phyloP scores from a whole-genome alignment of 2,113 vertebrate genomes.

The Pongo abelii region DNA sequence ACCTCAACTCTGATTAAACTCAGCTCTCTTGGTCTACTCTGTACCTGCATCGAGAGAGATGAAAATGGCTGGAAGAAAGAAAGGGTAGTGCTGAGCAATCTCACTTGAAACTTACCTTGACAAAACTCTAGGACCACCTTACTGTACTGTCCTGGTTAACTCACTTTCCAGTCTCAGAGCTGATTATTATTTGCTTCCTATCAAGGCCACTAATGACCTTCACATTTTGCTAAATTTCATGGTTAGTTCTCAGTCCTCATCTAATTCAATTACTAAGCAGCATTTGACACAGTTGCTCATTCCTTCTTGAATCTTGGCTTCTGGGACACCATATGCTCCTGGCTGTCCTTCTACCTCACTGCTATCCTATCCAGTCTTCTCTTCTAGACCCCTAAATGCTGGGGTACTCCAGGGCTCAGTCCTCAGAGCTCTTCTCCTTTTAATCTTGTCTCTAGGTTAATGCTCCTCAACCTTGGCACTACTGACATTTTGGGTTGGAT shows the following conservation, averaged over 20 bases:
- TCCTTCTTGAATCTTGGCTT: background rate
- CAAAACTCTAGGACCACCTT: background rate
- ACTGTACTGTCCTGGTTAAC: background rate
- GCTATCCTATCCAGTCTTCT: background rate
- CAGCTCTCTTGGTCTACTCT: background rate
- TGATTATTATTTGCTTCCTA: constrained; percentile 8
- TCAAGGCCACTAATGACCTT: background rate
- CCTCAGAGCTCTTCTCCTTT: background rate
- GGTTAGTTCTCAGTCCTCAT: background rate
- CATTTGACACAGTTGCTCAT: background rate
- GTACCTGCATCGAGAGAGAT: background rate
- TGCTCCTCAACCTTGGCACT: background rate
- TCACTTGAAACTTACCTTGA: background rate
- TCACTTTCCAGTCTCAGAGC: background rate
- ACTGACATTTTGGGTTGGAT: background rate
- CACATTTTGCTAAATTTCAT: background rate
- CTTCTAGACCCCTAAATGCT: background rate
- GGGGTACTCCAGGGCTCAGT: background rate
- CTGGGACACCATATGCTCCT: background rate
- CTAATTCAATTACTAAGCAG: background rate
- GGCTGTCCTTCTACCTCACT: background rate
- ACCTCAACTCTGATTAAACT: background rate
- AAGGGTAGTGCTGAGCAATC: background rate
- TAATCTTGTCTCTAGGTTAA: background rate
- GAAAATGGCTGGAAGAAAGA: background rate